Evolutionary conservation across 2,113 vertebrate species (phyloP), one percentile per base, ranked within the genome.

Genomic region (Tonatia bakeri): DNA sequence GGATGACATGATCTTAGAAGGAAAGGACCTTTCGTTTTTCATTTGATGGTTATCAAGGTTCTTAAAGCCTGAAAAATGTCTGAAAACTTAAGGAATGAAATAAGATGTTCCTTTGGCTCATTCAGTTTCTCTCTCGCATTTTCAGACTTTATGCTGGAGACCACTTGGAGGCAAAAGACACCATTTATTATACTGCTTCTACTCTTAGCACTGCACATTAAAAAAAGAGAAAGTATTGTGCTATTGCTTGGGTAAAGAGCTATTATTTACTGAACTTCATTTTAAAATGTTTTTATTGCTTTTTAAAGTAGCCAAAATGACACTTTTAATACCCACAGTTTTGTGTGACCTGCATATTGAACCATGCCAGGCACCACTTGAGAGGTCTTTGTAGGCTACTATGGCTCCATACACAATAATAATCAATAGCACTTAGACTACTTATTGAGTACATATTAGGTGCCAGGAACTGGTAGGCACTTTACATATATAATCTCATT

Each of bases 351-450:
- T 96, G 76, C 24, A 50, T 96, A 94, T 97, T 94, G 95, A 97
- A 77, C 80, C 76, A 96, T 67, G 38, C 52, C 82, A 97, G 90
- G 90, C 47, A 96, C 45, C 47, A 85, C 85, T 96, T 96, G 84
- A 96, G 95, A 97, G 59, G 52, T 82, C 87, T 94, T 94, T 92
- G 45, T 43, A 95, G 90, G 84, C 90, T 22, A 40, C 76, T 85
- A 33, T 77, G 90, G 61, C 91, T 97, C 90, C 92, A 77, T 94
- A 87, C 65, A 94, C 76, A 97, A 79, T 92, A 90, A 52, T 95
- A 95, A 97, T 97, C 94, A 96, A 96, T 97, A 95, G n/a, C 90
- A 95, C 95, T 97, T 96, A 96, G 92, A 73, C 56, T 94, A 59
- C 91, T 91, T 95, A 93, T 81, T 90, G 76, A 65, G 70, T 69